Percentiles rank a stretch among this genome's conserved stretches.
These are phyloP conservation scores for Tetranychus cinnabarinus DNA, from an alignment of 1,140 invertebrate genomes.

Conservation along the genomic window DNA sequence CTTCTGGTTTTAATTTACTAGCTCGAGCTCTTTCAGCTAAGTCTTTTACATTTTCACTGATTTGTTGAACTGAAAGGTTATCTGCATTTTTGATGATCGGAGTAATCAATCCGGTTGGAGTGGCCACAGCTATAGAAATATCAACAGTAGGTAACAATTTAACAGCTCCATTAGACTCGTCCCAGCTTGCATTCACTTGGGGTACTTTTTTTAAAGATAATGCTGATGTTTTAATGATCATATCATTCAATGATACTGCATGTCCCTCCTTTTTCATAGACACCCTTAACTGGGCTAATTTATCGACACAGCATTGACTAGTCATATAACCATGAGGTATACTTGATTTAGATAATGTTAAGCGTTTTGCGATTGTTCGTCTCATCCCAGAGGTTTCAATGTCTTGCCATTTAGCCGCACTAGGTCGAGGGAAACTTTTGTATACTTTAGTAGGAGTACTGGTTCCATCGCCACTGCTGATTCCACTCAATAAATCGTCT, in stretches of 20 bases:
- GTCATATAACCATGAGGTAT: conserved; percentile 39
- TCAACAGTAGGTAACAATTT: conserved; percentile 24
- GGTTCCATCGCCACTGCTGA: background rate
- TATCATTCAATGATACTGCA: conserved; percentile 38
- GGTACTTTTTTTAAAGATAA: conserved; percentile 30
- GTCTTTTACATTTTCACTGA: conserved; percentile 20
- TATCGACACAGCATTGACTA: conserved; percentile 28
- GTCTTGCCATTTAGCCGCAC: conserved; percentile 16
- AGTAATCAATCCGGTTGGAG: conserved; percentile 38
- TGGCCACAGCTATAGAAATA: conserved; percentile 36
- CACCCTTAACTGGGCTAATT: conserved; percentile 22
- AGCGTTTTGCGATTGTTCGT: conserved; percentile 29
- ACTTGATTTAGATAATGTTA: conserved; percentile 33
- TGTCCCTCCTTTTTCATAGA: conserved; percentile 14
- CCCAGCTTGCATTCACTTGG: conserved; percentile 33
- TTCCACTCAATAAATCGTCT: background rate
- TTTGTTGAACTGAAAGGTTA: conserved; percentile 23
- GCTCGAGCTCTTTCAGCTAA: conserved; percentile 31
- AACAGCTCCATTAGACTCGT: conserved; percentile 17
- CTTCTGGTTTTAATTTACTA: conserved; percentile 36
- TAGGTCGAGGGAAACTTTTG: background rate
- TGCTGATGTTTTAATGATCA: conserved; percentile 36
- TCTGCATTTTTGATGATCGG: conserved; percentile 36
- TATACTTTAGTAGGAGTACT: background rate
- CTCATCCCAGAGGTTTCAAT: conserved; percentile 23